Evolutionary conservation across 2,113 vertebrate genomes (phyloP).

Genomic region (Amphiprion ocellaris): DNA sequence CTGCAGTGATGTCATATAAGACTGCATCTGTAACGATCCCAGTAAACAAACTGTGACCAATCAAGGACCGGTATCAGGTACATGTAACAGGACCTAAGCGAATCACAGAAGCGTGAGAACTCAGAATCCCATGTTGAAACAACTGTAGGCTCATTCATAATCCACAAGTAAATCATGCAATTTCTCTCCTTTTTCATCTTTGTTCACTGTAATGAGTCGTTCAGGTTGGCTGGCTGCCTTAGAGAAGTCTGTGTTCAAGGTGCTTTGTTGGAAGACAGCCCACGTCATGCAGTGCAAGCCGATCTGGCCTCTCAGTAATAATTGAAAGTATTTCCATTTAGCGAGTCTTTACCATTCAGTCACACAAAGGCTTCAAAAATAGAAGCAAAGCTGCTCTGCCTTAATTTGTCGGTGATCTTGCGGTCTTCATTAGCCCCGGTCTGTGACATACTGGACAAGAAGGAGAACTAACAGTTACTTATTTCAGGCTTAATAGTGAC

Average conservation of each 20-base stretch:
- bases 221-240: conserved; percentile 27
- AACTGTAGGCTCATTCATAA: conserved; percentile 61
- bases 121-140: conserved; percentile 53
- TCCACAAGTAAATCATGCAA: conserved; percentile 37
- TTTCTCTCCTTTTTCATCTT: conserved; percentile 32
- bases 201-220: conserved; percentile 39
- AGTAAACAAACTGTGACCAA: conserved; percentile 68
- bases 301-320: conserved; percentile 87
- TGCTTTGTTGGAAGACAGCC: conserved; percentile 62
- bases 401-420: conserved; percentile 26
- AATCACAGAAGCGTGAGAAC: conserved; percentile 69
- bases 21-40: conserved; percentile 61
- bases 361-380: conserved; percentile 71
- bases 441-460: conserved; percentile 18
- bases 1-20: conserved; percentile 42
- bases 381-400: conserved; percentile 35
- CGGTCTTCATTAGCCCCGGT: conserved; percentile 10
- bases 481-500: background rate
- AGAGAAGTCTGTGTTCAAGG: conserved; percentile 55
- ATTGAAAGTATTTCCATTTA: conserved; percentile 87
- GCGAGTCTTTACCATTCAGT: conserved; percentile 72
- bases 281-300: conserved; percentile 77
- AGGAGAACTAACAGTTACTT: background rate
- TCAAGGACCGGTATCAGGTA: conserved; percentile 62
- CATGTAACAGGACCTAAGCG: conserved; percentile 64